Evolutionary conservation across 2,888 invertebrate genomes (phyloP).

Genomic region (Sesia bembeciformis): DNA sequence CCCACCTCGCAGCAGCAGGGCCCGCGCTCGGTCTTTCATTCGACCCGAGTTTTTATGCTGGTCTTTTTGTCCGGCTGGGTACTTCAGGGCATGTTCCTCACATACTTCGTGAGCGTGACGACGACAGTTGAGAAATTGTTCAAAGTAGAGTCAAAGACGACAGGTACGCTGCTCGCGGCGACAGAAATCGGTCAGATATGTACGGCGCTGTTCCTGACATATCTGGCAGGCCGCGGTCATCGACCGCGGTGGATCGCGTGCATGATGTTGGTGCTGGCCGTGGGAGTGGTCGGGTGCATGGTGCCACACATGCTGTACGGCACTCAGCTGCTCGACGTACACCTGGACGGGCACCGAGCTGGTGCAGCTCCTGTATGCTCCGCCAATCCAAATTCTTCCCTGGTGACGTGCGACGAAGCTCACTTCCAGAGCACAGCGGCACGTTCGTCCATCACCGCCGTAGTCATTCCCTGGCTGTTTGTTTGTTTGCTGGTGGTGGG

Average conservation of each 20-base stretch:
- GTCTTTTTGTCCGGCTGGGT: constrained; percentile 93
- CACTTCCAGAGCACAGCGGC: constrained; percentile 78
- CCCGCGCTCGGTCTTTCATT: constrained; percentile 82
- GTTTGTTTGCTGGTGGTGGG: constrained; percentile 90
- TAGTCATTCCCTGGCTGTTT: constrained; percentile 91
- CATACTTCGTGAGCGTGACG: constrained; percentile 94
- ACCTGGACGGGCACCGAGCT: constrained; percentile 42
- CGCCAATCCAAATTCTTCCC: constrained; percentile 28
- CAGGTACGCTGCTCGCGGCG: constrained; percentile 90
- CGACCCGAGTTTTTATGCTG: constrained; percentile 90
- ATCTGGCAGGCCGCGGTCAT: constrained; percentile 93
- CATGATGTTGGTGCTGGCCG: constrained; percentile 91
- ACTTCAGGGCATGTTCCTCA: constrained; percentile 92
- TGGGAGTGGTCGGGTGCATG: constrained; percentile 89
- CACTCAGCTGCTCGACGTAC: constrained; percentile 76
- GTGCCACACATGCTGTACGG: constrained; percentile 91
- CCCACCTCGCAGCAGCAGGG: constrained; percentile 75
- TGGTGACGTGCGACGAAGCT: constrained; percentile 71
- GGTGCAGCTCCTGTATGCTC: constrained; percentile 50
- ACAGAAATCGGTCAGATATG: constrained; percentile 96
- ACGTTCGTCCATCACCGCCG: constrained; percentile 84
- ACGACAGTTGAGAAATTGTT: constrained; percentile 95
- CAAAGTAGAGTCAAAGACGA: constrained; percentile 92
- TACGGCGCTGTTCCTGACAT: constrained; percentile 89
- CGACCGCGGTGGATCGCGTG: constrained; percentile 95